Evolutionary conservation across 2,113 vertebrate genomes (phyloP), one percentile per base, ranked within the genome.

Genomic region (Poeciliopsis retropinna): DNA sequence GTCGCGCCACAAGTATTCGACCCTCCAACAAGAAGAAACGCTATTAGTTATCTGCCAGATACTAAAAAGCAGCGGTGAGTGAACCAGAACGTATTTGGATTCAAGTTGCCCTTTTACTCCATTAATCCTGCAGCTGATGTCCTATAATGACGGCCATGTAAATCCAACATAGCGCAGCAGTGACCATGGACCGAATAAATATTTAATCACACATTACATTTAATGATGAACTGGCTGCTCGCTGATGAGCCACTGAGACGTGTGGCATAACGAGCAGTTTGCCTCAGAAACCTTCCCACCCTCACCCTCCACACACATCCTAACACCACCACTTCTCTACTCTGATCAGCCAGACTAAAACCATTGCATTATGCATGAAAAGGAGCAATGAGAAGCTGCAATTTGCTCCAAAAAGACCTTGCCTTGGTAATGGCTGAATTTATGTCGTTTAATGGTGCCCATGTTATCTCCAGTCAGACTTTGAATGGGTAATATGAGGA

Each of bases 201-300:
- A 89, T 92, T 91, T 91, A 88, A 92, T 82, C 83, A 84, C 83
- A 84, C 82, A 91, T 89, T 84, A 88, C 72, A 79, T 87, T 82
- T 87, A 89, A 89, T 86, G 89, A 88, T 85, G 79, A 86, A 88
- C 75, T 83, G 81, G 83, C 81, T 85, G 84, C 87, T 82, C 71
- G 2, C 85, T 89, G 91, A 89, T 81, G 85, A 92, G 86, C 80
- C 54, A 60, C 57, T 65, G 85, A 71, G 82, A 84, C 29, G 34
- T 65, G 32, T 4, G 63, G 84, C 73, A 65, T 90, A 90, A 91
- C 75, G 84, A 91, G 90, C 83, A 54, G 72, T 86, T 88, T 76
- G 82, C 67, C 14, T 17, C 77, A 81, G 78, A 76, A 76, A 61
- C 76, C 13, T 66, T 31, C 14, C 80, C 71, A 7, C 32, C 32